Conservation (phyloP, 2,797 vertebrate species). For the Nothura maculosa region DNA sequence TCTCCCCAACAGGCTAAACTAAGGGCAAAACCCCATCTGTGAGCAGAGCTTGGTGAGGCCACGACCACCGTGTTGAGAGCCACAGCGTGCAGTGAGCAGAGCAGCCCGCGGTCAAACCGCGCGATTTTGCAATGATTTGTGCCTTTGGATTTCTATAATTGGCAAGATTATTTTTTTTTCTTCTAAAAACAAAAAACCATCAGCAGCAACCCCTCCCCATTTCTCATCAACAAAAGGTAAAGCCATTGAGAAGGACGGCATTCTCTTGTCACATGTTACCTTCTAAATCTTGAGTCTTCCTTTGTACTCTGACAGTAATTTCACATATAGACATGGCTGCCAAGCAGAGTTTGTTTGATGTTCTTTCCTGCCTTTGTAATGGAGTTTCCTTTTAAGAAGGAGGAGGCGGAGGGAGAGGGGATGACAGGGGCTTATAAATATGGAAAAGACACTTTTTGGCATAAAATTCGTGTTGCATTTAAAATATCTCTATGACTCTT, state of each 20-base stretch:
- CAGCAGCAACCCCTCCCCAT: slow-evolving; percentile 17
- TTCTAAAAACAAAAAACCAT: background rate
- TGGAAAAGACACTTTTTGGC: slow-evolving; percentile 76
- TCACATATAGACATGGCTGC: slow-evolving; percentile 75
- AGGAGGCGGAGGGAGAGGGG: slow-evolving; percentile 67
- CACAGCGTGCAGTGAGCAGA: background rate
- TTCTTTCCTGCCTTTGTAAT: slow-evolving; percentile 88
- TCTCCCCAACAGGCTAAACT: background rate
- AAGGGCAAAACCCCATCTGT: fast-evolving
- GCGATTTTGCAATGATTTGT: background rate
- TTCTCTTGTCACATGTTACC: slow-evolving; percentile 55
- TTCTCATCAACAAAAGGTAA: slow-evolving; percentile 70
- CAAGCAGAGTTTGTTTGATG: slow-evolving; percentile 82
- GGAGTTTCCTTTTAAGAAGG: slow-evolving; percentile 78
- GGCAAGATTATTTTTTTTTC: background rate
- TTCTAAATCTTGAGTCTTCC: slow-evolving; percentile 78
- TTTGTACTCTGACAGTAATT: slow-evolving; percentile 84
- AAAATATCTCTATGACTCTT: slow-evolving; percentile 42
- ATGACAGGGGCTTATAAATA: slow-evolving; percentile 76
- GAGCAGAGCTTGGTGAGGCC: background rate
- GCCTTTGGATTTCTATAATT: slow-evolving; percentile 32
- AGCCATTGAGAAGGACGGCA: slow-evolving; percentile 50
- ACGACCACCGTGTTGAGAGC: background rate
- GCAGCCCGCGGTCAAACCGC: fast-evolving
- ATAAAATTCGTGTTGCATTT: background rate